Evolutionary conservation across 2,113 vertebrate genomes (phyloP).

Genomic region (Pomatorhinus ruficollis): DNA sequence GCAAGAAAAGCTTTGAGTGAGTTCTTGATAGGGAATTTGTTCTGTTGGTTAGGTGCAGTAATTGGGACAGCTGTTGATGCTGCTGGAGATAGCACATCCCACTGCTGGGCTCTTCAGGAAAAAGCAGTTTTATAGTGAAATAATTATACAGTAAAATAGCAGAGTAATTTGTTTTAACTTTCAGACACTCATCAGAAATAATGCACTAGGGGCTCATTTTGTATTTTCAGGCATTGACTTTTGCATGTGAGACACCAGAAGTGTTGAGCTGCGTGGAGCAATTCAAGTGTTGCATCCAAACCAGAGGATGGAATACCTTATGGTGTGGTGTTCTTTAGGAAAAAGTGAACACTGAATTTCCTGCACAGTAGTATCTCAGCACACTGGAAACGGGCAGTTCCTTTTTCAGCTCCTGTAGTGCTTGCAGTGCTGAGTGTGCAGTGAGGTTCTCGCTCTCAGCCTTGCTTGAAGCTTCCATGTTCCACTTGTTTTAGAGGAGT

Average conservation of each 20-base stretch:
- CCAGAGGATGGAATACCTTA: neutral
- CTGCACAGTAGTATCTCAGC: neutral
- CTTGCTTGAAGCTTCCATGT: neutral
- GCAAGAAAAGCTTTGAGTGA: neutral
- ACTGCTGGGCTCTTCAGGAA: neutral
- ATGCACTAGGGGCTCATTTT: neutral
- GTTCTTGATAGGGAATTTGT: neutral
- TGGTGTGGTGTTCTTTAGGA: neutral
- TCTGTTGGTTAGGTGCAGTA: fast-evolving
- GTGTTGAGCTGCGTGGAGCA: neutral
- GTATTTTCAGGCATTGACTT: neutral
- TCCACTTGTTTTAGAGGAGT: neutral
- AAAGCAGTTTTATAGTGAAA: neutral
- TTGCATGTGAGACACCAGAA: neutral
- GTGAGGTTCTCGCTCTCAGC: fast-evolving
- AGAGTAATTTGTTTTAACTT: neutral
- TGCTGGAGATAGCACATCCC: neutral
- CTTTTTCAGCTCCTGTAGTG: neutral
- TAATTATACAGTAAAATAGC: neutral
- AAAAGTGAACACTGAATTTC: neutral
- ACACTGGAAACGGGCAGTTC: neutral
- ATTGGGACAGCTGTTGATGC: fast-evolving
- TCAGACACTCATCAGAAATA: neutral
- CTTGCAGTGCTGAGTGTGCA: neutral
- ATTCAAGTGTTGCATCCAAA: neutral